Percentiles rank a stretch among this genome's conserved stretches.
phyloP scores from a whole-genome alignment of 1,140 invertebrate genomes.

The Ceratosolen fusciceps region DNA sequence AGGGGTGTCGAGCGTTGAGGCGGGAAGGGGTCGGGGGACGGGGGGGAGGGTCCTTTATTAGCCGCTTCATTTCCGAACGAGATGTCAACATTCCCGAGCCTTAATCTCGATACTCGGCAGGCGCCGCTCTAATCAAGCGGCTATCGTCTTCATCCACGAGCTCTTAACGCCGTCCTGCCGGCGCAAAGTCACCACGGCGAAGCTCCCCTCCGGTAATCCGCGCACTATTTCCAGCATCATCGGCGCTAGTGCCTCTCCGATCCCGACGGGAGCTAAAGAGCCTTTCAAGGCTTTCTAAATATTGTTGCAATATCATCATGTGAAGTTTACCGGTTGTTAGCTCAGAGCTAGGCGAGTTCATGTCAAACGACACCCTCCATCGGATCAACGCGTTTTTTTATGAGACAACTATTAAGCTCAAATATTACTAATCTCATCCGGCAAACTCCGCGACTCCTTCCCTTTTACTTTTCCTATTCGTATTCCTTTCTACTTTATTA shows the following conservation, averaged over 20 bases:
- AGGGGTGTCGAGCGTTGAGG: too few species aligned
- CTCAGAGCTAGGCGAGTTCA: conserved; percentile 51
- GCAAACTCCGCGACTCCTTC: not conserved
- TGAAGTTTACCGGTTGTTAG: conserved; percentile 27
- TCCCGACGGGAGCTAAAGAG: conserved; percentile 59
- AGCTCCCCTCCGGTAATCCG: conserved; percentile 15
- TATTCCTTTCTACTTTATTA: too few species aligned
- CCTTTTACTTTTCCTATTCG: not conserved
- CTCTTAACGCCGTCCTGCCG: conserved; percentile 41
- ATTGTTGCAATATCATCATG: conserved; percentile 58
- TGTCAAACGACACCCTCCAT: conserved; percentile 55
- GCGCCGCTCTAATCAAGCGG: conserved; percentile 46
- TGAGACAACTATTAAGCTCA: conserved; percentile 4
- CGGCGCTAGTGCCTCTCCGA: not conserved
- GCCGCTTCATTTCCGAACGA: conserved; percentile 44
- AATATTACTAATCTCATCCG: not conserved
- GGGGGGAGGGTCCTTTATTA: not conserved
- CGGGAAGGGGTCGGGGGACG: too few species aligned
- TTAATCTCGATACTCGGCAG: conserved; percentile 48
- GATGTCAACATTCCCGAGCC: conserved; percentile 39
- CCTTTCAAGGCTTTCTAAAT: conserved; percentile 60
- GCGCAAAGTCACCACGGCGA: not conserved
- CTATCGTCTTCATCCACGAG: conserved; percentile 45
- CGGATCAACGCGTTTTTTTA: conserved; percentile 53
- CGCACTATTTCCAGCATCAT: not conserved